Evolutionary conservation across 2,797 vertebrate genomes (phyloP), one percentile per base, ranked within the genome.

Genomic region (Tauraco hartlaubi): DNA sequence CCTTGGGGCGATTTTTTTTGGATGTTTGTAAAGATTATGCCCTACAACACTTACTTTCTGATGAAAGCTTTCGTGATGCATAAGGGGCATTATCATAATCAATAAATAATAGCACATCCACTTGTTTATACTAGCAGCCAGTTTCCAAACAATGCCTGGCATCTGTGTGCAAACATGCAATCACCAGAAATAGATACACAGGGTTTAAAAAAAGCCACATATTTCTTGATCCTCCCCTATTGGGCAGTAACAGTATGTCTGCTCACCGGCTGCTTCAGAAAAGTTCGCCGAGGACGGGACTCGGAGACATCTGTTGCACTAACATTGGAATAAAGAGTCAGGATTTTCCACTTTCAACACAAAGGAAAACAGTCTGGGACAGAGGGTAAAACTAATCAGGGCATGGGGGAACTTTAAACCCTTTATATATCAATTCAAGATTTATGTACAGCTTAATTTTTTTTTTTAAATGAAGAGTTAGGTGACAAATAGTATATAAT

Each of bases 21-120:
- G 12, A 2, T 39, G 3, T 46, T 91, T 49, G 16, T 31, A 41
- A 55, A 79, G 23, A 9, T 87, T 23, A 26, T 1, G 2, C 28
- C 48, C 31, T 15, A 11, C 5, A 20, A 21, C 23, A 21, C 21
- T 37, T 61, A 9, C 58, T 48, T 61, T 14, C 46, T 29, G 8
- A 51, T 12, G 4, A 49, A 88, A 59, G 9, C 26, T 78, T 76
- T 39, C 1, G 0, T 0, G 0, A 11, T 17, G 20, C 8, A 0
- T 12, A 11, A 71, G 56, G 7, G 14, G 20, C 0, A 0, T 51
- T 35, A 41, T 41, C 9, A 9, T 16, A 48, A 88, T 22, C 41
- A 62, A 76, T 72, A 85, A 62, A 62, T 67, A 46, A 49, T 6
- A 44, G 17, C 18, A 7, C 9, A 3, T 3, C 10, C 8, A 8